phyloP scores from a whole-genome alignment of 2,797 vertebrate species.

The Eurystomus glaucurus region DNA sequence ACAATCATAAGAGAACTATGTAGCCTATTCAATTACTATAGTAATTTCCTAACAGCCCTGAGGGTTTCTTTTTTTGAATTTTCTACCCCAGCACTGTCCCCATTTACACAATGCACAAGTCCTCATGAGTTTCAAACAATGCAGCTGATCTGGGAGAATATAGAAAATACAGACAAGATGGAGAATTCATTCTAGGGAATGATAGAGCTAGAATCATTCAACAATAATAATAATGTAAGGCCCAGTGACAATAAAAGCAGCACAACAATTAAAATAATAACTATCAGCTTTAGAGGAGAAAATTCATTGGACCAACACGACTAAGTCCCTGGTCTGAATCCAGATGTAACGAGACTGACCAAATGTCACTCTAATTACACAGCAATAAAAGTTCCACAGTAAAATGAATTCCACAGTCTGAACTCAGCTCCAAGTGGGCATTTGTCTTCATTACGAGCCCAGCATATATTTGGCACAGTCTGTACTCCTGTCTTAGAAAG shows the following conservation, averaged over 20 bases:
- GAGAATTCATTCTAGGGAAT: not conserved
- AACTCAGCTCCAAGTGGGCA: conserved; percentile 74
- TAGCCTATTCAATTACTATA: not conserved
- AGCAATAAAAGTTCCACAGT: conserved; percentile 67
- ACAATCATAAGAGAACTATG: not conserved
- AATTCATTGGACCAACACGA: not conserved
- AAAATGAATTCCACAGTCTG: conserved; percentile 76
- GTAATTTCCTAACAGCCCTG: not conserved
- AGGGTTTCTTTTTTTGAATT: not conserved
- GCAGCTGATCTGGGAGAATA: not conserved
- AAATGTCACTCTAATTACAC: conserved; percentile 81
- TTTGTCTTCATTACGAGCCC: conserved; percentile 79
- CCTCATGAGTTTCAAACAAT: not conserved
- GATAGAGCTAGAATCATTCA: not conserved
- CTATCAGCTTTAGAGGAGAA: not conserved
- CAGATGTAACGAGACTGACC: conserved; percentile 61
- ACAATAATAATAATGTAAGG: not conserved
- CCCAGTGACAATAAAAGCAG: not conserved
- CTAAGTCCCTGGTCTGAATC: conserved; percentile 54
- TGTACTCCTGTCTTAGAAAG: conserved; percentile 67
- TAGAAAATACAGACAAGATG: not conserved
- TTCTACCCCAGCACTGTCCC: not conserved
- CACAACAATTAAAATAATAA: not conserved
- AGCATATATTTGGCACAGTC: conserved; percentile 54
- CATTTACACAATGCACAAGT: not conserved